Evolutionary conservation across 2,113 vertebrate species (phyloP), one percentile per base, ranked within the genome.

Genomic region (Furnarius figulus): DNA sequence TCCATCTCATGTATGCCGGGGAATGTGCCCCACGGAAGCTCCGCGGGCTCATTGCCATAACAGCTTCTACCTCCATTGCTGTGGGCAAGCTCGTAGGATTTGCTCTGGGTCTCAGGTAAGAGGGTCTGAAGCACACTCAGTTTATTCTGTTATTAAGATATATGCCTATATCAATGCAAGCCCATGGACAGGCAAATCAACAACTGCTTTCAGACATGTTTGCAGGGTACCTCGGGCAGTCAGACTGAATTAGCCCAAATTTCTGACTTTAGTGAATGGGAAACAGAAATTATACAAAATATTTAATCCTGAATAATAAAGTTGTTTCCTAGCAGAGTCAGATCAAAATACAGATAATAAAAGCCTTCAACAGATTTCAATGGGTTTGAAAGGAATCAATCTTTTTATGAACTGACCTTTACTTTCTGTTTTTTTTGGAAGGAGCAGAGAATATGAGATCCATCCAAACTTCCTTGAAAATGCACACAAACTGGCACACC

Each of bases 51-150:
- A 95, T 98, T 50, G 97, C 98, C 5, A 94, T 98, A 14, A 98
- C 97, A 20, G 50, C 97, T 18, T 94, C 96, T 15, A 98, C 97
- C 66, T 98, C 98, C n/a, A 46, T 97, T 16, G 98, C 98, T 5
- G 1, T 89, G 1, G 98, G 98, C 24, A 99, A 98, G 95, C 98
- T 99, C 35, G 63, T 27, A 40, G 98, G 98, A 76, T 96, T 99
- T 95, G 91, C 98, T 81, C 85, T 98, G 86, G 98, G 98, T 76
- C 97, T 99, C 96, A 98, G 98, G 98, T 99, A 95, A 97, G 96
- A 33, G 7, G 42, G 14, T 73, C 20, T 77, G 52, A 89, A 72
- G 78, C 30, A 20, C 9, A 20, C 62, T 49, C 66, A 10, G 5
- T 71, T 86, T 67, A 30, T 75, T 80, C 50, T 62, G 15, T 61